Evolutionary conservation across 2,888 invertebrate species (phyloP).

Genomic region (Lacanobia oleracea): DNA sequence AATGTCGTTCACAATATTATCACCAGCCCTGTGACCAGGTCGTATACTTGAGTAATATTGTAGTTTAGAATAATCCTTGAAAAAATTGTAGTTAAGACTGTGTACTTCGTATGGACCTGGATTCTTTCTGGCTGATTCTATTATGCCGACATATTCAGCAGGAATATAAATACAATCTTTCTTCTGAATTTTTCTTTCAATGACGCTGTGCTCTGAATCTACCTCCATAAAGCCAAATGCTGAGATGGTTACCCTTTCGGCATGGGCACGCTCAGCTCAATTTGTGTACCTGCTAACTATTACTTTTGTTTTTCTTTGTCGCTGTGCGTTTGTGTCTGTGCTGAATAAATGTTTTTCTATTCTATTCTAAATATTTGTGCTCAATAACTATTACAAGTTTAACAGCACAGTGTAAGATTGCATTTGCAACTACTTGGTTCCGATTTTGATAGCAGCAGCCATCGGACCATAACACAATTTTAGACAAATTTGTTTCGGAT

Average conservation of each 20-base stretch:
- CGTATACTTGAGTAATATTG: conserved; percentile 14
- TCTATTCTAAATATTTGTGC: conserved; percentile 15
- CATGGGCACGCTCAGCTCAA: too few species aligned
- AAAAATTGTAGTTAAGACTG: conserved; percentile 11
- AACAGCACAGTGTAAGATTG: conserved; percentile 18
- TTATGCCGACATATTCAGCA: conserved; percentile 20
- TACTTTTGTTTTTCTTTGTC: too few species aligned
- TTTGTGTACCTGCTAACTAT: too few species aligned
- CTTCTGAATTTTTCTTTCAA: conserved; percentile 23
- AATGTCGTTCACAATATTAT: conserved; percentile 13
- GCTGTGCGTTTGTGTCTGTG: too few species aligned
- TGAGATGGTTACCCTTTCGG: too few species aligned
- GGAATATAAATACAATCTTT: conserved; percentile 19
- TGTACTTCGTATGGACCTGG: conserved; percentile 18
- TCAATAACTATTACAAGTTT: conserved; percentile 16
- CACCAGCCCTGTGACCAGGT: conserved; percentile 16
- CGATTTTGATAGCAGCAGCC: conserved; percentile 27
- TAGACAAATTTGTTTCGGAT: conserved; percentile 17
- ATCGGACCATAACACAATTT: conserved; percentile 25
- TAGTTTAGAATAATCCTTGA: conserved; percentile 11
- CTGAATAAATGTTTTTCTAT: too few species aligned
- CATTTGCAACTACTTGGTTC: conserved; percentile 22
- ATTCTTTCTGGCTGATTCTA: conserved; percentile 20
- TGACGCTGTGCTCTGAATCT: conserved; percentile 22
- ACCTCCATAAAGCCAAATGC: conserved; percentile 27